Evolutionary conservation across 2,888 invertebrate species (phyloP).

Genomic region (Xestia c-nigrum): DNA sequence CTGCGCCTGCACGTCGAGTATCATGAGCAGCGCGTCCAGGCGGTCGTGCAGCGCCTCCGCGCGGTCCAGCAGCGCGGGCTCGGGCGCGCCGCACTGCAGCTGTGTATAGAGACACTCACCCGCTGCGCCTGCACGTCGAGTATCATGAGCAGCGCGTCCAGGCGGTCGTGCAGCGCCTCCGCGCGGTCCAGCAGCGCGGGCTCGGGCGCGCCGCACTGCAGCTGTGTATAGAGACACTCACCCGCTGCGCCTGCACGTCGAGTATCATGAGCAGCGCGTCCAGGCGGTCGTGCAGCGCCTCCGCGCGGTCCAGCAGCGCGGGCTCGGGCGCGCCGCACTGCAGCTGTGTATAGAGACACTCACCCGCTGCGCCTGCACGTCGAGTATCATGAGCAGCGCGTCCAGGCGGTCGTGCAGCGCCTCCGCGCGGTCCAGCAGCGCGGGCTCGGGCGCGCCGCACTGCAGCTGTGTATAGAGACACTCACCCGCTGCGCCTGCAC

Average conservation of each 20-base stretch:
- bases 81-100: slow-evolving; percentile 86
- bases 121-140: slow-evolving; percentile 93
- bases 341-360: slow-evolving; percentile 64
- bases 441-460: slow-evolving; percentile 88
- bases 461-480: slow-evolving; percentile 64
- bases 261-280: slow-evolving; percentile 94
- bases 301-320: slow-evolving; percentile 87
- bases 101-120: slow-evolving; percentile 77
- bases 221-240: slow-evolving; percentile 70
- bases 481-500: slow-evolving; percentile 93
- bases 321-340: slow-evolving; percentile 86
- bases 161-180: slow-evolving; percentile 92
- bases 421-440: slow-evolving; percentile 88
- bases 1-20: slow-evolving; percentile 93
- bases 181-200: slow-evolving; percentile 84
- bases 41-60: slow-evolving; percentile 92
- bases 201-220: slow-evolving; percentile 86
- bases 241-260: slow-evolving; percentile 93
- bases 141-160: slow-evolving; percentile 94
- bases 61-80: slow-evolving; percentile 84
- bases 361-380: slow-evolving; percentile 93
- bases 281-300: slow-evolving; percentile 92
- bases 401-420: slow-evolving; percentile 93
- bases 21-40: slow-evolving; percentile 93
- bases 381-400: slow-evolving; percentile 93